These are phyloP conservation scores for Allygus modestus DNA, from an alignment of 2,888 invertebrate genomes.

Conservation along the genomic window DNA sequence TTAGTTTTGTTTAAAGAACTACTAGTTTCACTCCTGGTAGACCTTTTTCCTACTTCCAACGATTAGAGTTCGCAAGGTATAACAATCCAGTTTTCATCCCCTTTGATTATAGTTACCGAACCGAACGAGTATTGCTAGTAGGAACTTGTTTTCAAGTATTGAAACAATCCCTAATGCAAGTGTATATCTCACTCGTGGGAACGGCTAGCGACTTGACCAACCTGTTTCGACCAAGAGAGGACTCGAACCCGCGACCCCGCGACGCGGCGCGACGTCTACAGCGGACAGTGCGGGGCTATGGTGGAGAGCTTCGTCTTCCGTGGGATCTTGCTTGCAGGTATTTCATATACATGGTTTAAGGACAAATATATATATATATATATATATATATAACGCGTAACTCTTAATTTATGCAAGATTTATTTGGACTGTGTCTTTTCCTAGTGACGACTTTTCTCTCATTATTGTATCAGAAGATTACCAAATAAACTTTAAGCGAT, in stretches of 20 bases:
- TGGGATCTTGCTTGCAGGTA: no score
- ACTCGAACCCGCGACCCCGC: slow-evolving; percentile 6
- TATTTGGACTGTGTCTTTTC: no score
- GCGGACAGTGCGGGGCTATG: background rate
- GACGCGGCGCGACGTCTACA: background rate
- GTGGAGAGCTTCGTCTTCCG: no score
- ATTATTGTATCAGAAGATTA: no score
- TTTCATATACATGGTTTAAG: no score
- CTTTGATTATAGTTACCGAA: background rate
- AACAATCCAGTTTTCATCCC: slow-evolving; percentile 31
- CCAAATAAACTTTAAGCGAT: no score
- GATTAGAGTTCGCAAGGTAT: background rate
- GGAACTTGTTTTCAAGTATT: slow-evolving; percentile 4
- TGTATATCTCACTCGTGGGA: slow-evolving; percentile 9
- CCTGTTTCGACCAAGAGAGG: background rate
- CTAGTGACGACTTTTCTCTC: no score
- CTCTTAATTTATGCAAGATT: no score
- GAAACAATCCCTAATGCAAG: slow-evolving; percentile 7
- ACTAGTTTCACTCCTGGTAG: no score
- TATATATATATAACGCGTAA: no score
- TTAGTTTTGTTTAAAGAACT: no score
- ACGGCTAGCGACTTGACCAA: background rate
- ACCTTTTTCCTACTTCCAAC: background rate
- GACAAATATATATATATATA: no score
- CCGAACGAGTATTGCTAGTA: background rate